Evolutionary conservation across 1,140 invertebrate genomes (phyloP).

Genomic region (Magallana ariakensis): DNA sequence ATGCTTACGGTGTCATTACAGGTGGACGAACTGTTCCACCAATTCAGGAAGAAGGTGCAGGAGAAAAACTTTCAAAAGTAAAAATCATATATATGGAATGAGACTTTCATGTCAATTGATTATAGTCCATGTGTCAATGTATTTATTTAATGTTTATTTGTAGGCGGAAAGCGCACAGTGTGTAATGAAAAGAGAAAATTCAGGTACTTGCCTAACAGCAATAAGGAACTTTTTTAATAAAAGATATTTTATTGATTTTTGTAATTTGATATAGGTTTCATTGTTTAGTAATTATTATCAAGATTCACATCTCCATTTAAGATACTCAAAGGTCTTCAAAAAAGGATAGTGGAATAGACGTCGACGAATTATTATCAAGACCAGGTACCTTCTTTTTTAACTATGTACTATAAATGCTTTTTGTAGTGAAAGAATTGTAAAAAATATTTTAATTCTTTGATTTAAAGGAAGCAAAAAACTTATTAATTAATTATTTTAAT

Average conservation of each 20-base stretch:
- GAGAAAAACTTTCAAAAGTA: neutral
- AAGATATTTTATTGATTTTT: no score
- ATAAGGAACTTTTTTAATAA: neutral
- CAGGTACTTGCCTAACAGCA: neutral
- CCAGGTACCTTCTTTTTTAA: neutral
- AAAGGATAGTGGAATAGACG: neutral
- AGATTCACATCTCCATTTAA: neutral
- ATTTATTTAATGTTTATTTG: neutral
- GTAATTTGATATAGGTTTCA: no score
- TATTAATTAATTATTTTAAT: neutral
- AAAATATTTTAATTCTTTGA: no score
- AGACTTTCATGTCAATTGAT: neutral
- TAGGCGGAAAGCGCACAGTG: neutral
- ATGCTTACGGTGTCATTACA: neutral
- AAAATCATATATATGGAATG: neutral
- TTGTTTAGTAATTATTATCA: neutral
- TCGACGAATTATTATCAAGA: constrained; percentile 1
- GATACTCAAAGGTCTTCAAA: neutral
- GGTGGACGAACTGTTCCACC: neutral
- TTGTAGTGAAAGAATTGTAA: no score
- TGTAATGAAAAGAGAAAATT: neutral
- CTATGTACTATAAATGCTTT: neutral
- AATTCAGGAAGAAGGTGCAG: neutral
- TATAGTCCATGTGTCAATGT: neutral
- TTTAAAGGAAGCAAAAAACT: neutral